Evolutionary conservation across 2,113 vertebrate genomes (phyloP), one percentile per base, ranked within the genome.

Genomic region (Hydropotes inermis): DNA sequence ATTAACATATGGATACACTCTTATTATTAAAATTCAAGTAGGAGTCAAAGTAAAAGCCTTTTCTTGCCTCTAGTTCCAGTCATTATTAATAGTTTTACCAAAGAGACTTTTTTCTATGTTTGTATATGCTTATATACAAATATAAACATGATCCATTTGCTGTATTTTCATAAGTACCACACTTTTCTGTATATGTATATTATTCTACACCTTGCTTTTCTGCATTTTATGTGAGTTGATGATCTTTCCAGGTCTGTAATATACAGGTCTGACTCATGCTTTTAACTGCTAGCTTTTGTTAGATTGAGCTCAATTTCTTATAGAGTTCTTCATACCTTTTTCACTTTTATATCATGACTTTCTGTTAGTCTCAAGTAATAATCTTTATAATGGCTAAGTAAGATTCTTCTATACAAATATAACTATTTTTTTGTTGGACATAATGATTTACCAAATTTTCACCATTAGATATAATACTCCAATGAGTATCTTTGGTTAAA

Each of bases 381-480:
- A 96, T 58, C 14, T 64, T 89, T 52, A 92, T 36, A 50, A 89
- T 61, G 39, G 30, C 50, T 92, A 89, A 47, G 21, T 93, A 92
- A 81, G 33, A 82, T 57, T 94, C 58, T 60, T 91, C 43, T 83
- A 45, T 58, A 76, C 58, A 30, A 21, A 83, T 82, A 87, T 52
- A 81, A 90, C 36, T 95, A 50, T 95, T 91, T 93, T 93, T 94
- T 95, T 55, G 5, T 79, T 52, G 10, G 10, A 79, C 27, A 85
- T 85, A 70, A 87, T 60, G 50, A 79, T 83, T 92, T 92, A 58
- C 27, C n/a, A 55, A 87, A 95, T 87, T 91, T 91, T 85, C 45
- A 55, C 16, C 64, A 93, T 12, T 89, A 79, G 19, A 58, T 70
- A 74, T 45, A 87, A 86, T 52, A 93, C 16, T 55, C 70, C 25